A percentile compares a stretch with the other conserved stretches of the same genome.
These are phyloP conservation scores for Enteromius afrohamiltoni DNA, from an alignment of 2,797 vertebrate genomes.

Conservation along the genomic window DNA sequence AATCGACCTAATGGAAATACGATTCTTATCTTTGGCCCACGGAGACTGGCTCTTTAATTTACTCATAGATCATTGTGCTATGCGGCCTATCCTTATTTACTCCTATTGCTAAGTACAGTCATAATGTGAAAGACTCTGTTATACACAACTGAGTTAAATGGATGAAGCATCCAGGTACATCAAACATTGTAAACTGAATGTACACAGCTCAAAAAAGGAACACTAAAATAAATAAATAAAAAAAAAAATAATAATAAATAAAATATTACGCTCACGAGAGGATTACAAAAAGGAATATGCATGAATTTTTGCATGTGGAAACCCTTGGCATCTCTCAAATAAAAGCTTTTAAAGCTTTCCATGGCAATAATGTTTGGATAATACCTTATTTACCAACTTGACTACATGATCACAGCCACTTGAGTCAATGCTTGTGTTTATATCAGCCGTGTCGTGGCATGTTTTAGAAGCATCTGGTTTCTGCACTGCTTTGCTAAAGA, in stretches of 20 bases:
- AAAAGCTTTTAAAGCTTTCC: not conserved
- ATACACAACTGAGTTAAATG: constrained; percentile 16
- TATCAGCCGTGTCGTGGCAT: not conserved
- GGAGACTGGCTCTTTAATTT: constrained; percentile 75
- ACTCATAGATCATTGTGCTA: constrained; percentile 69
- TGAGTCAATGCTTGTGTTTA: not conserved
- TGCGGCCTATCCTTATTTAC: constrained; percentile 24
- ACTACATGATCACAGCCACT: not conserved
- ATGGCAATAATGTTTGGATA: not conserved
- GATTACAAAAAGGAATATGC: too few relatives aligned
- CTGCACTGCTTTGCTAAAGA: not conserved
- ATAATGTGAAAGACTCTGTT: constrained; percentile 26
- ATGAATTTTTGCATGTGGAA: not conserved
- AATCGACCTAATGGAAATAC: constrained; percentile 81
- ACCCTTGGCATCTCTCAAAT: not conserved
- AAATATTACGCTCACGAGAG: too few relatives aligned
- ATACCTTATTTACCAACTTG: not conserved
- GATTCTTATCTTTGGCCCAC: constrained; percentile 77
- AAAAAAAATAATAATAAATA: too few relatives aligned
- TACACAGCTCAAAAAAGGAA: too few relatives aligned
- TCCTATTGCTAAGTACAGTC: constrained; percentile 39
- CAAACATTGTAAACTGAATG: too few relatives aligned
- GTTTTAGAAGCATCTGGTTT: not conserved
- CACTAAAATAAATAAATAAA: too few relatives aligned
- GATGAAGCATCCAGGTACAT: not conserved